A percentile compares a stretch with the other conserved stretches of the same genome.
phyloP scores from a whole-genome alignment of 2,113 vertebrate species.

The Thamnophis sirtalis region DNA sequence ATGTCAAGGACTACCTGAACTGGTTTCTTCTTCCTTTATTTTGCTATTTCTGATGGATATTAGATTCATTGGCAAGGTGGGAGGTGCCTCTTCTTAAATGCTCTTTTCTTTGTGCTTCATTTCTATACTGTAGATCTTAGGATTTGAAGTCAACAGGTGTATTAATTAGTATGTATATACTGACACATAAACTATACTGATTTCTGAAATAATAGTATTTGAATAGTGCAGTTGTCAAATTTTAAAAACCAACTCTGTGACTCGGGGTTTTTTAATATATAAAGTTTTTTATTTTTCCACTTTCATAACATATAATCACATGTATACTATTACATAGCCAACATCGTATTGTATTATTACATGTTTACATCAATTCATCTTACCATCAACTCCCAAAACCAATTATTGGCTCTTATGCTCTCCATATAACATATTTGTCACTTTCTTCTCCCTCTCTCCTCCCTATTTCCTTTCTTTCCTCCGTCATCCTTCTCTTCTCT shows the following conservation, averaged over 20 bases:
- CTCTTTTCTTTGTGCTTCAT: neutral
- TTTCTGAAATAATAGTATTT: neutral
- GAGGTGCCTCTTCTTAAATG: neutral
- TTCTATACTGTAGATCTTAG: neutral
- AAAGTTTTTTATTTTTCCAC: too few species aligned
- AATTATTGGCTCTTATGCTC: too few species aligned
- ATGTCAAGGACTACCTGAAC: too few species aligned
- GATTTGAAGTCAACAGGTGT: neutral
- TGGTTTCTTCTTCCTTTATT: neutral
- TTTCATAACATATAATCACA: too few species aligned
- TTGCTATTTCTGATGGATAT: neutral
- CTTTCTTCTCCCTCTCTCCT: too few species aligned
- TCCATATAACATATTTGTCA: too few species aligned
- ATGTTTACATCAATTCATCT: too few species aligned
- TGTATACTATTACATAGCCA: too few species aligned
- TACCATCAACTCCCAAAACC: too few species aligned
- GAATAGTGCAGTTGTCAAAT: neutral
- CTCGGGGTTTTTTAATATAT: neutral
- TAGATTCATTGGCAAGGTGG: neutral
- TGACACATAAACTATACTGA: neutral
- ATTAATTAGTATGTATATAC: neutral
- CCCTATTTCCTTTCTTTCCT: too few species aligned
- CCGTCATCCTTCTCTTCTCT: too few species aligned
- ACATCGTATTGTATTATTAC: too few species aligned
- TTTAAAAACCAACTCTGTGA: neutral